These are phyloP conservation scores for Anseranas semipalmata DNA, from an alignment of 2,113 vertebrate genomes.

Conservation along the genomic window DNA sequence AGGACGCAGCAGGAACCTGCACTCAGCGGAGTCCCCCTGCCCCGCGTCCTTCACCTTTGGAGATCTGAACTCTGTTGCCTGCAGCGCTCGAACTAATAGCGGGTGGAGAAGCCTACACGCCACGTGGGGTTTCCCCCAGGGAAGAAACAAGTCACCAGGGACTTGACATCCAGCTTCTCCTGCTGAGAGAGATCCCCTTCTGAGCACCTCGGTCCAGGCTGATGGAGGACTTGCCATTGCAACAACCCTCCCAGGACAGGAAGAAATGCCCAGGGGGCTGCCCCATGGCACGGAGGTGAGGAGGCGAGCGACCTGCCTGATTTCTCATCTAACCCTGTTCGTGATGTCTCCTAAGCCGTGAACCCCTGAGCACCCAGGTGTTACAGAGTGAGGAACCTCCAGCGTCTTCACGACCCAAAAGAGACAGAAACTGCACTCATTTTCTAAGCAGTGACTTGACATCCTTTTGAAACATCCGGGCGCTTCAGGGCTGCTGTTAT, in stretches of 20 bases:
- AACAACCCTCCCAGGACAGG: neutral
- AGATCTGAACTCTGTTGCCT: neutral
- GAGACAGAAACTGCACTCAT: accelerated
- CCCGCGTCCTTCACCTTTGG: neutral
- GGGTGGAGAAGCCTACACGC: neutral
- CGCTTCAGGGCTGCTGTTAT: neutral
- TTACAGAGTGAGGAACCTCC: accelerated
- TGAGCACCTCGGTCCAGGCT: neutral
- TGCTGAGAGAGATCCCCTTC: neutral
- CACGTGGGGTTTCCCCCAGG: neutral
- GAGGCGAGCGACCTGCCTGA: neutral
- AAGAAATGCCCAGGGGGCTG: no score
- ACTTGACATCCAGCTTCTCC: neutral
- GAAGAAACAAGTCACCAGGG: neutral
- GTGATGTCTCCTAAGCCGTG: neutral
- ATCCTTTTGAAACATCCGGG: neutral
- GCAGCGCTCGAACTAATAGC: neutral
- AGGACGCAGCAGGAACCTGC: neutral
- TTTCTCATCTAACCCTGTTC: neutral
- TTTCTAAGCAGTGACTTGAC: neutral
- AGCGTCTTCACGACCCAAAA: neutral
- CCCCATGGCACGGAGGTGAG: accelerated
- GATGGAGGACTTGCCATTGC: neutral
- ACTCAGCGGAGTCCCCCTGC: neutral
- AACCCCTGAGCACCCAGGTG: neutral